Evolutionary conservation across 2,888 invertebrate species (phyloP), one percentile per base, ranked within the genome.

Genomic region (Catocala fraxini): DNA sequence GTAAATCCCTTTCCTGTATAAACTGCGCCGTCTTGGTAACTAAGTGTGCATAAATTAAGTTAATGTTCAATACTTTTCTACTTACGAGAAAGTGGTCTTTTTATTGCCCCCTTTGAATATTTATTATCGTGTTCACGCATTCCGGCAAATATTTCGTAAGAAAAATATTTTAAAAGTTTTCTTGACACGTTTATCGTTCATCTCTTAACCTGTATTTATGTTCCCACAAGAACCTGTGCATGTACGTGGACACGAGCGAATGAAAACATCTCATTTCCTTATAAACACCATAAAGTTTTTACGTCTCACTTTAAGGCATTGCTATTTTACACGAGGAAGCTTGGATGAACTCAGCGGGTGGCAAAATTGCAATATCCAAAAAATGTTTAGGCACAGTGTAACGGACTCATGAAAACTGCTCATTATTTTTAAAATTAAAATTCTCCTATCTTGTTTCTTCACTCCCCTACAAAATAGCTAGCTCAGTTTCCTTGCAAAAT

Each of bases 21-120:
- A 79, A 83, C 82, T 75, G 81, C 83, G 80, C 85, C 83, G 83
- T 85, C 85, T 84, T 83, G 84, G 88, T 86, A 89, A 90, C 91
- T 89, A 90, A 91, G 90, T 88, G 88, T 88, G 92, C 91, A 93
- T 92, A 92, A 93, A 93, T 93, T 92, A 92, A 88, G 83, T 91
- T 91, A 91, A 92, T 91, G 91, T 91, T 89, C 91, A 90, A 92
- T 92, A 91, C 90, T 91, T 92, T 91, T 84, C 89, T 91, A 91
- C 91, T 92, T 90, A 91, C 89, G 85, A 86, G 85, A 86, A 92
- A 91, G 89, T 90, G 90, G 91, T 88, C 85, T 86, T 88, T 91
- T 91, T 91, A 91, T 90, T 89, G 87, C 90, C 83, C 81, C 84
- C 84, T 82, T 82, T 84, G 88, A 89, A 90, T 89, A 91, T 92